Conservation (phyloP, 1,140 invertebrate genomes). For the Zaprionus taronus region DNA sequence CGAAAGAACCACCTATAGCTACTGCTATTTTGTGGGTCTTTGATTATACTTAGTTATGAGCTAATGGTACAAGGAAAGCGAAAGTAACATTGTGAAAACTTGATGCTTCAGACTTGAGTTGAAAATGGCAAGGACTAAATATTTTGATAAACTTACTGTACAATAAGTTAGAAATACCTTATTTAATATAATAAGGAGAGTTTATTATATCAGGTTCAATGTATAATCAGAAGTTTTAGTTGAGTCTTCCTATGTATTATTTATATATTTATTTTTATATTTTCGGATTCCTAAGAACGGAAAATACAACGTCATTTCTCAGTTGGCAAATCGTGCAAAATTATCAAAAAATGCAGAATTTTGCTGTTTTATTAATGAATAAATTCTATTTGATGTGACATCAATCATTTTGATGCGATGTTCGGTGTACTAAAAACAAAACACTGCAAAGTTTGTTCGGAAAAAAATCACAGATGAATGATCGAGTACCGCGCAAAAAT, state of each 20-base stretch:
- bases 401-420: conserved; percentile 35
- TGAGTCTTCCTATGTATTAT: background rate
- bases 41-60: conserved; percentile 4
- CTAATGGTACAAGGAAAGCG: conserved; percentile 13
- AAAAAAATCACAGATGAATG: conserved; percentile 20
- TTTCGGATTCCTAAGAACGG: background rate
- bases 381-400: conserved; percentile 31
- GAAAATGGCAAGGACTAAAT: too few species aligned
- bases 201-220: background rate
- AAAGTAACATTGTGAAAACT: background rate
- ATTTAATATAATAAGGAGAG: too few species aligned
- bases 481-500: conserved; percentile 18
- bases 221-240: background rate
- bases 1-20: background rate
- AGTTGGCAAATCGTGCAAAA: background rate
- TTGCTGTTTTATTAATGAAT: conserved; percentile 23
- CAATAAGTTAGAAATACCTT: too few species aligned
- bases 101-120: too few species aligned
- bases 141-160: too few species aligned
- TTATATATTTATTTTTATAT: too few species aligned
- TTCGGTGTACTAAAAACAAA: conserved; percentile 21
- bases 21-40: background rate
- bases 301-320: background rate
- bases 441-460: background rate
- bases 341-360: background rate